These are phyloP conservation scores for Tachystola acroxantha DNA, from an alignment of 2,888 invertebrate genomes.

Conservation along the genomic window DNA sequence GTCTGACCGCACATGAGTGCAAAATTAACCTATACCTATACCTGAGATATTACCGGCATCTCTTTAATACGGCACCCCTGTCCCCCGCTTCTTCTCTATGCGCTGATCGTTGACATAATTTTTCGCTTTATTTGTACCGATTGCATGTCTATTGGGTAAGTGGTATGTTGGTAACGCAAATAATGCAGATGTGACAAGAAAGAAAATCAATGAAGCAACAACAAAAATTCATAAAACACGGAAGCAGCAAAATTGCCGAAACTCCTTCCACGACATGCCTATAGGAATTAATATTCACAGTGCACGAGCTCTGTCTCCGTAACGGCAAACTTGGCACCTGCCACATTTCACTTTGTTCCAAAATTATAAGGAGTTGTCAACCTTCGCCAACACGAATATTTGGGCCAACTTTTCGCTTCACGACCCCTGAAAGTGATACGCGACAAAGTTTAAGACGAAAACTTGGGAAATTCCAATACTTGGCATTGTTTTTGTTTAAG, in stretches of 20 bases:
- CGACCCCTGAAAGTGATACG: conserved; percentile 8
- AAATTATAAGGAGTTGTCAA: conserved; percentile 31
- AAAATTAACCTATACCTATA: too few relatives aligned
- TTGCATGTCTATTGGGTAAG: too few relatives aligned
- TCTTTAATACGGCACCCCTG: too few relatives aligned
- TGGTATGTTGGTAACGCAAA: too few relatives aligned
- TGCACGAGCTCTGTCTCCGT: conserved; percentile 21
- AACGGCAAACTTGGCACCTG: conserved; percentile 35
- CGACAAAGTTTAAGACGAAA: conserved; percentile 1
- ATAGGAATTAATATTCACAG: conserved; percentile 33
- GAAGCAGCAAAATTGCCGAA: not conserved
- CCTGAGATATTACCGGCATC: too few relatives aligned
- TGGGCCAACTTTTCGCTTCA: conserved; percentile 9
- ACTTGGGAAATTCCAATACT: conserved; percentile 5
- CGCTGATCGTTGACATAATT: too few relatives aligned
- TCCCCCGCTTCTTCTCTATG: too few relatives aligned
- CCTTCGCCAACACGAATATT: conserved; percentile 18
- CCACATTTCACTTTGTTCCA: conserved; percentile 31
- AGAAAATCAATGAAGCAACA: too few relatives aligned
- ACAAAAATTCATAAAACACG: too few relatives aligned
- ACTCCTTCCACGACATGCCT: conserved; percentile 6
- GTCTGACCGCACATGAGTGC: too few relatives aligned
- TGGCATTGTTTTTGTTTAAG: conserved; percentile 7
- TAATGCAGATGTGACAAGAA: too few relatives aligned
- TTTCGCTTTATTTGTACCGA: too few relatives aligned